phyloP scores from a whole-genome alignment of 2,113 vertebrate species.

The Cairina moschata region DNA sequence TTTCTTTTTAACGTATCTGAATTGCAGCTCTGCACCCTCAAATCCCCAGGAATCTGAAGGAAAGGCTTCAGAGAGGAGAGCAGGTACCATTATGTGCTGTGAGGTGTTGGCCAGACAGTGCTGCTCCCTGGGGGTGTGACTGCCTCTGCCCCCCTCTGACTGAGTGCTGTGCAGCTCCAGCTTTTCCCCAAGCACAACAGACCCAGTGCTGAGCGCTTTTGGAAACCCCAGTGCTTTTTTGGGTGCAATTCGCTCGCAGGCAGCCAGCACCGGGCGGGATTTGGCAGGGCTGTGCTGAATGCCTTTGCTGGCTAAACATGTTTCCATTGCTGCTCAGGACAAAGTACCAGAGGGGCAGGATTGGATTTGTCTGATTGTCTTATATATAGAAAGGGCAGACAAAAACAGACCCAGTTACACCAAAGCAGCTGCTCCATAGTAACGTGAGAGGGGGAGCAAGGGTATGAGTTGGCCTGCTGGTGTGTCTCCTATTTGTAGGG shows the following conservation, averaged over 20 bases:
- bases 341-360: background rate
- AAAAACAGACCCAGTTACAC: background rate
- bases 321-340: conserved; percentile 38
- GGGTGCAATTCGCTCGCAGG: background rate
- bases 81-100: background rate
- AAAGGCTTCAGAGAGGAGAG: background rate
- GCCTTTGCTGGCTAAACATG: conserved; percentile 37
- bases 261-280: background rate
- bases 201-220: background rate
- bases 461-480: background rate
- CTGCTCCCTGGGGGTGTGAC: background rate
- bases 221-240: background rate
- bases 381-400: conserved; percentile 39
- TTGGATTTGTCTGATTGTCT: conserved; percentile 29
- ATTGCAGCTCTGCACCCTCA: background rate
- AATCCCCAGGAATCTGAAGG: background rate
- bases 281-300: conserved; percentile 36
- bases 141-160: background rate
- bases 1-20: fast-evolving
- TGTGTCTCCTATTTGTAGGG: background rate
- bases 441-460: background rate
- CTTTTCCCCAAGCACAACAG: background rate
- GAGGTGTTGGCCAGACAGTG: background rate
- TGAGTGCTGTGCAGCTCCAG: background rate
- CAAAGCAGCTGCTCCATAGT: conserved; percentile 13